Base-by-base conservation (phyloP, 2,113 vertebrate genomes). In the Meles meles region DNA sequence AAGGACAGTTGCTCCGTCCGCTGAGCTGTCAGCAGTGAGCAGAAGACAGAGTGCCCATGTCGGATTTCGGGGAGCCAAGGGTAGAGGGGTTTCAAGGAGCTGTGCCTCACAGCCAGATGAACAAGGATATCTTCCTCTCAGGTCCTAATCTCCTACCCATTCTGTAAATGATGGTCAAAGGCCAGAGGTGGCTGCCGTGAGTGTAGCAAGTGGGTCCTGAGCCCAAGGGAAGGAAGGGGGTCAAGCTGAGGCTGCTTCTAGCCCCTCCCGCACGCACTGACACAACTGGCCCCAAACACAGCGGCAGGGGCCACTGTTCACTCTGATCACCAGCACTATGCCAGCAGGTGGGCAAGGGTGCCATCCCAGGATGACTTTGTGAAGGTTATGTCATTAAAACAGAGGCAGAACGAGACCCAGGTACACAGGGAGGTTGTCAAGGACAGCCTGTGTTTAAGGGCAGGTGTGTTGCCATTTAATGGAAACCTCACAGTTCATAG, bases 401-500 rank as follows among this genome's bases (percentile, higher is more conserved):
- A 47, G 74, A 97, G 90, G 63, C 87, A 55, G 29, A 31, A 47
- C 17, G 49, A 85, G 86, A 49, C 11, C 44, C 3, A 8, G n/a
- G 21, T 3, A 49, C 15, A 8, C 0, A 7, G 44, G 59, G 86
- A 27, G 8, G 15, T 2, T 42, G 44, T 49, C 65, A 20, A 87
- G 80, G 47, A 25, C 4, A 77, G 63, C 49, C 29, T 23, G 42
- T 3, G 7, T 44, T 81, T 59, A 59, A 59, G 57, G 23, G 57
- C 25, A 14, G n/a, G 44, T 20, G 34, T 61, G 4, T 76, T 89
- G 65, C 31, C 44, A 31, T 14, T 39, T 44, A 21, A 65, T 15
- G 25, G 29, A 77, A 95, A 86, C n/a, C 23, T 82, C 55, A 23
- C 57, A 61, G 88, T 91, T 89, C 80, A 44, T 5, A 80, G 82